Evolutionary conservation across 2,888 invertebrate genomes (phyloP), one percentile per base, ranked within the genome.

Genomic region (Brachypalpus laphriformis): DNA sequence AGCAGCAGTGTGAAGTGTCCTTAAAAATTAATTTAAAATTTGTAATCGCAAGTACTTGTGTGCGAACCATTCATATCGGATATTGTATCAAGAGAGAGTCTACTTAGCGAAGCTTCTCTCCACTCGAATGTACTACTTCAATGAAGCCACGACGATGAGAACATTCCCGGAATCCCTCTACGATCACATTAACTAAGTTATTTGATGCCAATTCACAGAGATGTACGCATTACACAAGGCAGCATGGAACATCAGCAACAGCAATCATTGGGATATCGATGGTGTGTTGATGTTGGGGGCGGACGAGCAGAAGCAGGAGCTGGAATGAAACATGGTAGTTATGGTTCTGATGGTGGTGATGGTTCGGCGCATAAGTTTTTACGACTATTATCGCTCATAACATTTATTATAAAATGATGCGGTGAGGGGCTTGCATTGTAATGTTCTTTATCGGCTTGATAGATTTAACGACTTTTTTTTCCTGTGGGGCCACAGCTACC

Each of bases 21-120:
- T 83, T 78, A 78, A 83, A 82, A 83, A 83, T 78, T 83, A 83
- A 83, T 83, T 83, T 74, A 68, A 78, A 78, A 78, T 74, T 56
- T 74, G 83, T 70, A 74, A 83, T 83, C 78, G 40, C 61, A 68
- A 63, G 14, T 78, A 40, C 28, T 68, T 63, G 72, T 72, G 61
- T 40, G 63, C 34, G 34, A 61, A 71, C 18, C 72, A 54, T 51
- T 54, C 47, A 72, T 76, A 82, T 75, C 61, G 28, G 57, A 74
- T 68, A 83, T 49, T 56, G 72, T 78, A 76, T 59, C 70, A 49
- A 70, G 57, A 70, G 14, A 22, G 56, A 65, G 51, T 70, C 56
- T 61, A 59, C 22, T 70, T 70, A 65, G 54, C 28, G 40, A 34
- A 31, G 49, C 63, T 22, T 63, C 14, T 6, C 25, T 51, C 28